Evolutionary conservation across 2,888 invertebrate genomes (phyloP).

Genomic region (Campoplex nolae): DNA sequence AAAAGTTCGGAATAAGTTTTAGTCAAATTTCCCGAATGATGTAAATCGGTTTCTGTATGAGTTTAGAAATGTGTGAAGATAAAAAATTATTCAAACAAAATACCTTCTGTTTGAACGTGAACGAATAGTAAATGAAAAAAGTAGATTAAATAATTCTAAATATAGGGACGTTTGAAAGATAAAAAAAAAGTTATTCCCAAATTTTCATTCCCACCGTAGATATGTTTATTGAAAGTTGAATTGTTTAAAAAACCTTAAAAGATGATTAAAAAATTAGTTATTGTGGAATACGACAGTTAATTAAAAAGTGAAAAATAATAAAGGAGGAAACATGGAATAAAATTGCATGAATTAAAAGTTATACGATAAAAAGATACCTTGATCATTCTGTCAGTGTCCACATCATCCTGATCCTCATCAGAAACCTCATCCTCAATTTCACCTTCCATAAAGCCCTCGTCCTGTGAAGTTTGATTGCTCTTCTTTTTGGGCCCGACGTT

Average conservation of each 20-base stretch:
- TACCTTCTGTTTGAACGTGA: too few species aligned
- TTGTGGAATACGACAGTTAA: not conserved
- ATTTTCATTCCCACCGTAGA: not conserved
- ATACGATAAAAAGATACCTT: constrained; percentile 86
- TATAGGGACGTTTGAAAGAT: not conserved
- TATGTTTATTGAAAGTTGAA: not conserved
- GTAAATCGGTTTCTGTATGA: too few species aligned
- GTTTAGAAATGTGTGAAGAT: too few species aligned
- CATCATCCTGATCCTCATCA: constrained; percentile 87
- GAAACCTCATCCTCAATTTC: constrained; percentile 82
- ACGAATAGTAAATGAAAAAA: too few species aligned
- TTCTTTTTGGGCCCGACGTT: constrained; percentile 88
- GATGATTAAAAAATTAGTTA: not conserved
- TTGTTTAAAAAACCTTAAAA: too few species aligned
- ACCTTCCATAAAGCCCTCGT: constrained; percentile 83
- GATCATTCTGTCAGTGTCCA: constrained; percentile 91
- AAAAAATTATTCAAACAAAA: too few species aligned
- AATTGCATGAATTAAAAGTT: not conserved
- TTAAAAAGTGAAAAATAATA: not conserved
- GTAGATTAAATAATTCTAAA: too few species aligned
- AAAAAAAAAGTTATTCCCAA: not conserved
- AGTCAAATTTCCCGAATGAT: too few species aligned
- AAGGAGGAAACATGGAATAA: not conserved
- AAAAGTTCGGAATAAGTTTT: not conserved
- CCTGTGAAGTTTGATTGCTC: constrained; percentile 82